Conservation (phyloP, 1,140 invertebrate genomes). For the Cotesia vestalis region DNA sequence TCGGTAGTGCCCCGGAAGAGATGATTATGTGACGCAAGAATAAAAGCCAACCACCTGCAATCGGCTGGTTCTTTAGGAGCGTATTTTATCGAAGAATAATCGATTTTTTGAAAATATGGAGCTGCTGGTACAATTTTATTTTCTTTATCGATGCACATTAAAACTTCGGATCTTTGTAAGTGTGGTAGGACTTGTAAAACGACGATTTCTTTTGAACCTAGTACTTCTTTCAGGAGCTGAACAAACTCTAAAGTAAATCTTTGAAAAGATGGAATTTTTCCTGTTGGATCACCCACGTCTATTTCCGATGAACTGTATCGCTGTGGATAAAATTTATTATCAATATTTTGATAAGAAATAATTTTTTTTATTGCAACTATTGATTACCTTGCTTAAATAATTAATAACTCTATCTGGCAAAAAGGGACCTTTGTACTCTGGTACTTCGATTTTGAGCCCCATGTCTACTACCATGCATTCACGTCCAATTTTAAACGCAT, state of each 20-base stretch:
- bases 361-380: slow-evolving; percentile 44
- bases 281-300: background rate
- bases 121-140: slow-evolving; percentile 52
- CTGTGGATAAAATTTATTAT: slow-evolving; percentile 26
- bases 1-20: slow-evolving; percentile 54
- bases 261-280: slow-evolving; percentile 16
- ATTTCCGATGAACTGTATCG: background rate
- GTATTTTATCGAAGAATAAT: slow-evolving; percentile 59
- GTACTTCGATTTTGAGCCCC: slow-evolving; percentile 68
- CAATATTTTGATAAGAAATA: background rate
- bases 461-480: slow-evolving; percentile 68
- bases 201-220: slow-evolving; percentile 44
- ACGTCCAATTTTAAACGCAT: slow-evolving; percentile 52
- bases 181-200: slow-evolving; percentile 69
- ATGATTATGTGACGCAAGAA: slow-evolving; percentile 59
- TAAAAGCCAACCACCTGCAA: slow-evolving; percentile 63
- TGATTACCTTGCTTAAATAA: slow-evolving; percentile 63
- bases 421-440: slow-evolving; percentile 67
- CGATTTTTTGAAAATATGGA: slow-evolving; percentile 49
- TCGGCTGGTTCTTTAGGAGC: slow-evolving; percentile 55
- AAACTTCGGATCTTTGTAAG: slow-evolving; percentile 65
- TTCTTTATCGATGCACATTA: slow-evolving; percentile 65
- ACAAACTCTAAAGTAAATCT: slow-evolving; percentile 33
- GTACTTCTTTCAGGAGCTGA: slow-evolving; percentile 23
- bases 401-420: slow-evolving; percentile 54